Evolutionary conservation across 2,113 vertebrate genomes (phyloP), one percentile per base, ranked within the genome.

Genomic region (Redunca redunca): DNA sequence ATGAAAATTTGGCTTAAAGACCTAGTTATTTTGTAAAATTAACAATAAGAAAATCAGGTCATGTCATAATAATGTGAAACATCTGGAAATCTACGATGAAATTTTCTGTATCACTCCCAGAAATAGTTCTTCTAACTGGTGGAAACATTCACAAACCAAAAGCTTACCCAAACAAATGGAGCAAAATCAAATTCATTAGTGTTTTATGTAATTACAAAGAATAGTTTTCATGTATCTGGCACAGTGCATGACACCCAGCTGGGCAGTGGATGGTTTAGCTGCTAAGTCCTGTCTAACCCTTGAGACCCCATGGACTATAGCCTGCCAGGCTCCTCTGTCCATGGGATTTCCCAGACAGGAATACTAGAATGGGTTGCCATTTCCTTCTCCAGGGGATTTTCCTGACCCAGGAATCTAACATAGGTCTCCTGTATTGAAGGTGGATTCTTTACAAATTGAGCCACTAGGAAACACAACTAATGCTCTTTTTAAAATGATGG

Each of bases 11-110:
- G 78, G 80, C 90, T 95, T 88, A 74, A 89, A 60, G 40, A 21
- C 28, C 90, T 64, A 57, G 6, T 62, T 96, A 94, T 81, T 89
- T 96, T 67, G 91, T 30, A 64, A 96, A 97, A 92, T 97, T 90
- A 96, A 11, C 40, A 85, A 87, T 74, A 81, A 71, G n/a, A 52
- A 90, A 84, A 91, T 62, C 43, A 80, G 25, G 2, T 71, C 46
- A 17, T 93, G 50, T 88, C 52, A 52, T 6, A 92, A 40, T 58
- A 92, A 87, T 85, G 9, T 25, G 33, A 94, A 67, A 7, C 5
- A 53, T 19, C 19, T 14, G 92, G 15, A 96, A 48, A 33, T 48
- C 40, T 36, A 57, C 0, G 28, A 60, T 4, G 43, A 77, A n/a
- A 46, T 62, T 40, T 85, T 26, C 21, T 90, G 0, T 85, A n/a